Conservation (phyloP, 1,140 invertebrate genomes). For the Macrocentrus cingulum region DNA sequence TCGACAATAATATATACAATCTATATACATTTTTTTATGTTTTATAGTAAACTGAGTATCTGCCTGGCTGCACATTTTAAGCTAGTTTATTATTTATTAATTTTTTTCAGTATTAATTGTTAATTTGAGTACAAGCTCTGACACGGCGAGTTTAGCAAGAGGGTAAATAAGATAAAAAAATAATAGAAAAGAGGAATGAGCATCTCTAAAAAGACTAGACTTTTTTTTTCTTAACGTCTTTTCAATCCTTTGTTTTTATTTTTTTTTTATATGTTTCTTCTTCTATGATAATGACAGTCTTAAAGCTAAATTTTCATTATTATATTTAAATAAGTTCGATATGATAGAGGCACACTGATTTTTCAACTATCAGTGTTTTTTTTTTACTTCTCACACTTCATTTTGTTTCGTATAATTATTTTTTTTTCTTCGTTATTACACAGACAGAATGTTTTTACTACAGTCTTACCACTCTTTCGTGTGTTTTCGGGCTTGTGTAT, state of each 20-base stretch:
- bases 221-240: slow-evolving; percentile 2
- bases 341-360: slow-evolving; percentile 28
- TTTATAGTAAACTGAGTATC: slow-evolving; percentile 15
- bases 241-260: slow-evolving; percentile 12
- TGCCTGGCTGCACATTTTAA: too few relatives aligned
- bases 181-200: slow-evolving; percentile 10
- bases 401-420: neutral
- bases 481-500: neutral
- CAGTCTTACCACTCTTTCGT: slow-evolving; percentile 3
- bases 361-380: slow-evolving; percentile 6
- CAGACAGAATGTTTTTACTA: neutral
- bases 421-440: neutral
- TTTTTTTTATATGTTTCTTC: slow-evolving; percentile 11
- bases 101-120: too few relatives aligned
- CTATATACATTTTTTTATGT: slow-evolving; percentile 46
- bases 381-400: neutral
- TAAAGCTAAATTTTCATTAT: slow-evolving; percentile 23
- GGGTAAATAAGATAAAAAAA: slow-evolving; percentile 2
- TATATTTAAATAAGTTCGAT: slow-evolving; percentile 30
- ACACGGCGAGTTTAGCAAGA: neutral
- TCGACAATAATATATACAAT: slow-evolving; percentile 40
- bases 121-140: neutral
- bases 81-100: slow-evolving; percentile 7
- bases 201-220: slow-evolving; percentile 28
- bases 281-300: slow-evolving; percentile 32